phyloP scores from a whole-genome alignment of 2,113 vertebrate genomes.

The Lophura nycthemera region DNA sequence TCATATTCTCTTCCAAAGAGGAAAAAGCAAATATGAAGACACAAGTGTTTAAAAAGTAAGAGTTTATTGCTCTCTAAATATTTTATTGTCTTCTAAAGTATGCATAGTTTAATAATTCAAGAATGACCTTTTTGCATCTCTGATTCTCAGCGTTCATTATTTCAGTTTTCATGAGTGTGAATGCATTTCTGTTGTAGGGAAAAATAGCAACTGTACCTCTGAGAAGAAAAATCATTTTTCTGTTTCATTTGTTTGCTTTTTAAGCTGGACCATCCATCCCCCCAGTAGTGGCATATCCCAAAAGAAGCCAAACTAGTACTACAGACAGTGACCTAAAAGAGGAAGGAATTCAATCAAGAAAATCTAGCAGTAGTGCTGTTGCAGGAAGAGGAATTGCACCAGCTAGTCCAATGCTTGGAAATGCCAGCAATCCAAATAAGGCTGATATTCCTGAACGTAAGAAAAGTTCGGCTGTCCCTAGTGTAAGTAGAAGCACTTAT shows the following conservation, averaged over 20 bases:
- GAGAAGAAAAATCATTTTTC: neutral
- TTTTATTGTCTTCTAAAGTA: neutral
- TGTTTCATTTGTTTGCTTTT: conserved; percentile 11
- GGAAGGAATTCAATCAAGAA: conserved; percentile 87
- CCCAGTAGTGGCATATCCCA: conserved; percentile 87
- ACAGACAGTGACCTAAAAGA: conserved; percentile 88
- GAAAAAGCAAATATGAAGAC: neutral
- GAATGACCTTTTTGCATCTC: neutral
- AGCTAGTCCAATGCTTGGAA: conserved; percentile 94
- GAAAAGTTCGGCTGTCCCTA: conserved; percentile 88
- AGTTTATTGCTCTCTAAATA: neutral
- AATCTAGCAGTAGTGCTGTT: conserved; percentile 80
- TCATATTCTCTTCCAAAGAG: neutral
- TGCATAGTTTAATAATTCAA: neutral
- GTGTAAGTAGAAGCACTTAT: conserved; percentile 79
- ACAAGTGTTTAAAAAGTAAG: neutral
- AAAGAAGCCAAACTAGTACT: conserved; percentile 91
- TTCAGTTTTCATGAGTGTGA: neutral
- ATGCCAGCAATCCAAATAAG: conserved; percentile 96
- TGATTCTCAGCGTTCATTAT: neutral
- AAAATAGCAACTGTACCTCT: neutral
- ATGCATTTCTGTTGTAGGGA: neutral
- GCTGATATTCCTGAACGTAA: conserved; percentile 97
- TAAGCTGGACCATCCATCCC: conserved; percentile 89
- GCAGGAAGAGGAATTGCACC: conserved; percentile 86